A percentile compares a stretch with the other conserved stretches of the same genome.
These are phyloP conservation scores for Dromococcyx pavoninus DNA, from an alignment of 2,797 vertebrate species.

Conservation along the genomic window DNA sequence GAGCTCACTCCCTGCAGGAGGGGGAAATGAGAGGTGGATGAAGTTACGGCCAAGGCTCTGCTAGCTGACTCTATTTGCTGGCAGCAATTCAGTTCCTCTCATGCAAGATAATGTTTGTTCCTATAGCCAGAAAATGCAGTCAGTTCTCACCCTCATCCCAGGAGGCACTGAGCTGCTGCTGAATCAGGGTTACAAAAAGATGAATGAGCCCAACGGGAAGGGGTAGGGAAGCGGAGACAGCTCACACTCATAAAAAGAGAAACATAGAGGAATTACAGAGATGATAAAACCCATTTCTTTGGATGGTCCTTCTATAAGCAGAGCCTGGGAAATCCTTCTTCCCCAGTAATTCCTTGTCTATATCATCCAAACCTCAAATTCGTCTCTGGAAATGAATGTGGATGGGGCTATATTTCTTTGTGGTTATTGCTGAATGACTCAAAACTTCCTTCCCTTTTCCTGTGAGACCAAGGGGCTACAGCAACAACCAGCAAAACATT, in stretches of 20 bases:
- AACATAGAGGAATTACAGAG: conserved; percentile 31
- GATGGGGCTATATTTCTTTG: conserved; percentile 24
- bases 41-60: not conserved
- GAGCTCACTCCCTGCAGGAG: not conserved
- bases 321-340: conserved; percentile 35
- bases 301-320: conserved; percentile 4
- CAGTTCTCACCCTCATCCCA: conserved; percentile 12
- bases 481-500: not conserved
- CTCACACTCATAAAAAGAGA: conserved; percentile 40
- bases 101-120: conserved; percentile 26
- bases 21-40: not conserved
- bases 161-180: not conserved
- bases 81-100: conserved; percentile 17
- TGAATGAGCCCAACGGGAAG: not conserved
- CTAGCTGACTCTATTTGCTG: not conserved
- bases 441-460: conserved; percentile 39
- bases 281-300: conserved; percentile 28
- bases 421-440: conserved; percentile 26
- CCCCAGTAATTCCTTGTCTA: conserved; percentile 4
- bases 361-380: conserved; percentile 60
- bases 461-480: not conserved
- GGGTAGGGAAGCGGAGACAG: conserved; percentile 28
- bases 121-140: conserved; percentile 3
- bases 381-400: conserved; percentile 35
- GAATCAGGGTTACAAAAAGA: conserved; percentile 1